A percentile compares a stretch with the other conserved stretches of the same genome.
phyloP scores from a whole-genome alignment of 1,140 invertebrate species.

The Bombus affinis region DNA sequence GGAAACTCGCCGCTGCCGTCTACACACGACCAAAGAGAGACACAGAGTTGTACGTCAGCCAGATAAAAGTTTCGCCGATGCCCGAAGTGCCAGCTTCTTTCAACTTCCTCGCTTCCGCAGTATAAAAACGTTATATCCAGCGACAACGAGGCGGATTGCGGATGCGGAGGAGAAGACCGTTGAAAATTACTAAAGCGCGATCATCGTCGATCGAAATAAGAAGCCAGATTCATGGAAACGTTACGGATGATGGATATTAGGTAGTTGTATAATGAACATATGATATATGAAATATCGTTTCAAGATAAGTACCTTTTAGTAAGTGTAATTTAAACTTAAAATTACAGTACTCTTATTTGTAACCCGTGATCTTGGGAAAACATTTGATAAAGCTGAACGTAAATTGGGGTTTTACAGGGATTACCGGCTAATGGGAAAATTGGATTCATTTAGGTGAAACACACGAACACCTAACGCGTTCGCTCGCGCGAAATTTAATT shows the following conservation, averaged over 20 bases:
- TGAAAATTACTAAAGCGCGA: background rate
- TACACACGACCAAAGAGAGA: constrained; percentile 13
- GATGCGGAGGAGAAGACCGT: background rate
- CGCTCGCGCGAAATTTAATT: background rate
- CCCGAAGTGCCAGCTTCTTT: constrained; percentile 32
- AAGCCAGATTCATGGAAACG: background rate
- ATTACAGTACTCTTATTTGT: background rate
- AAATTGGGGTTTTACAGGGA: background rate
- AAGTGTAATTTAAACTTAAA: background rate
- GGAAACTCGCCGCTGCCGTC: constrained; percentile 37
- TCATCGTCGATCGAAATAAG: background rate
- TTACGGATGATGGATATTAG: background rate
- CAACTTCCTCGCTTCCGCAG: background rate
- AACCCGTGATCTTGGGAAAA: background rate
- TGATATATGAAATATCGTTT: background rate
- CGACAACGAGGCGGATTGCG: background rate
- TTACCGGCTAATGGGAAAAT: background rate
- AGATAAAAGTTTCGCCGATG: constrained; percentile 46
- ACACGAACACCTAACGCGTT: too few species aligned
- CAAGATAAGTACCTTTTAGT: background rate
- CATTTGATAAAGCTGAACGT: background rate
- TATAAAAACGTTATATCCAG: constrained; percentile 11
- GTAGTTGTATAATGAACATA: background rate
- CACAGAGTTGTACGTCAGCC: constrained; percentile 29
- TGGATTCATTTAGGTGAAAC: constrained; percentile 12